phyloP scores from a whole-genome alignment of 1,140 invertebrate species.

The Sesamia nonagrioides region DNA sequence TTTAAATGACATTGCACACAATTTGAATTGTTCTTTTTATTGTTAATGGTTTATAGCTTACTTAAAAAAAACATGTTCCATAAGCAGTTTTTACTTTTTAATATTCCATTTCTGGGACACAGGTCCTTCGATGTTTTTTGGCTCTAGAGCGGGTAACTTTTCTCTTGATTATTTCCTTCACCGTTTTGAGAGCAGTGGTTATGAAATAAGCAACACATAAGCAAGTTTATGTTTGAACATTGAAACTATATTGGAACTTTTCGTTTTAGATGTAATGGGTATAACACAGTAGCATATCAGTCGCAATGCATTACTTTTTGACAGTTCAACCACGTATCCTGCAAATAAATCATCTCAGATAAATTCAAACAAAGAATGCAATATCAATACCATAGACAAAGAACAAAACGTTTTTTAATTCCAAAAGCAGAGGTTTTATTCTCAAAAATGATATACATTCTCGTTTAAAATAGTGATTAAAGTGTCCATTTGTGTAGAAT shows the following conservation, averaged over 20 bases:
- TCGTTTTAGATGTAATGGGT: no score
- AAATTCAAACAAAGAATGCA: conserved; percentile 19
- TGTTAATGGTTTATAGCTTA: background rate
- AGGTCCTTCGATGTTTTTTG: no score
- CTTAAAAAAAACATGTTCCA: background rate
- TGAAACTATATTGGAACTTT: no score
- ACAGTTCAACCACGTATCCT: background rate
- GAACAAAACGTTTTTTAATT: conserved; percentile 30
- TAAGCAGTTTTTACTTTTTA: no score
- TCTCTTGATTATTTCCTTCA: no score
- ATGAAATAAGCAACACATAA: no score
- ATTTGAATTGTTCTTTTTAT: background rate
- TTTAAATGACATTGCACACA: conserved; percentile 6
- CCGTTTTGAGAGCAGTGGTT: no score
- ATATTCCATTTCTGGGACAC: no score
- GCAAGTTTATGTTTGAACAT: no score
- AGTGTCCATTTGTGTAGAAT: conserved; percentile 54
- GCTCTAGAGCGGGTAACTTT: no score
- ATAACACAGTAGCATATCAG: no score
- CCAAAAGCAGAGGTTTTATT: conserved; percentile 16
- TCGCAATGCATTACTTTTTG: no score
- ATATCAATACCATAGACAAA: conserved; percentile 33
- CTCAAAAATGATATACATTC: conserved; percentile 54
- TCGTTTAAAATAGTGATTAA: conserved; percentile 52
- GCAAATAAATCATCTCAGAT: background rate